Evolutionary conservation across 2,888 invertebrate genomes (phyloP), one percentile per base, ranked within the genome.

Genomic region (Hyalella azteca): DNA sequence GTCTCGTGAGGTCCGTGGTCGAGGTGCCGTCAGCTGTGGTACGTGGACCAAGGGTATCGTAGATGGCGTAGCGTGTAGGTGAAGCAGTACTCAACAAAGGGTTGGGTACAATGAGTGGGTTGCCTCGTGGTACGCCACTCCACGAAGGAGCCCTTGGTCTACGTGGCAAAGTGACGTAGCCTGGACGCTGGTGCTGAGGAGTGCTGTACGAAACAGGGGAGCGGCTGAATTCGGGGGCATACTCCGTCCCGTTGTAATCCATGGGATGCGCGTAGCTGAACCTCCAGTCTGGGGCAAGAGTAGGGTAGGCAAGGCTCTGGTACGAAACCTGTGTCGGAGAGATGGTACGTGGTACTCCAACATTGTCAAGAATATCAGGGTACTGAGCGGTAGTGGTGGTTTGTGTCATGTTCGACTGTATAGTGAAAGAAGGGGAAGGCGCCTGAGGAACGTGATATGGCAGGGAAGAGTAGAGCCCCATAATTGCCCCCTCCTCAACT

Each of bases 11-110:
- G 40, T 95, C 95, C 87, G 95, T 92, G 39, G 93, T 94, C 11
- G 95, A 95, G 3, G 85, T 85, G 75, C 95, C 95, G 84, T 94
- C 94, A 48, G 95, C 95, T 13, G 95, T 95, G 78, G 95, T 94
- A 85, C 95, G 91, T 78, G 95, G 93, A 9, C 95, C 95, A 93
- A 95, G 94, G 89, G 95, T 95, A 89, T 96, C 95, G 88, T 95
- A 95, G 83, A 93, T 93, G 0, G 95, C 95, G 86, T 85, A 82
- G 41, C 36, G 40, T 0, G 22, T 15, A 3, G 26, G 75, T 2
- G 40, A 22, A 0, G 75, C n/a, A 59, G 76, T 48, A 19, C 41
- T 66, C 36, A 66, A 5, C 39, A 66, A 4, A 3, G 66, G 66
- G 45, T 45, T 45, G 11, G 7, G 45, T 9, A 45, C 11, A 29